Evolutionary conservation across 2,797 vertebrate species (phyloP).

Genomic region (Neoniphon sammara): DNA sequence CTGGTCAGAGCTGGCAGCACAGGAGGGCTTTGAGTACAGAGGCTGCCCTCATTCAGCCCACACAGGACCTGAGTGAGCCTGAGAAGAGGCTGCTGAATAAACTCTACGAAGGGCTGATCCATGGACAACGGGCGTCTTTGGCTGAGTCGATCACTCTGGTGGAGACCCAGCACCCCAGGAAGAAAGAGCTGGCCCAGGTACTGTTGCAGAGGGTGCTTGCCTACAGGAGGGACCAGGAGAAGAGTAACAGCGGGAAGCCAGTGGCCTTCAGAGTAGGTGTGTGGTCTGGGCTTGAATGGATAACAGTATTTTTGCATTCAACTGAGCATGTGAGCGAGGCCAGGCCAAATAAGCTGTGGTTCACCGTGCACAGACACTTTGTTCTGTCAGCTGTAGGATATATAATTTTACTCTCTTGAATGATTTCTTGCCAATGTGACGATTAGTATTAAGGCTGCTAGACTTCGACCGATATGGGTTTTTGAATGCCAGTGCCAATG

Average conservation of each 20-base stretch:
- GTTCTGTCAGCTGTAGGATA: not conserved
- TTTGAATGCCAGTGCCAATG: too few relatives aligned
- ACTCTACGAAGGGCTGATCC: conserved; percentile 88
- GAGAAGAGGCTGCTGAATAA: conserved; percentile 87
- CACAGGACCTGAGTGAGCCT: conserved; percentile 80
- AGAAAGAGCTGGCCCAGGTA: conserved; percentile 92
- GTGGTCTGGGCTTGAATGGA: conserved; percentile 74
- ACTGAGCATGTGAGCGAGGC: not conserved
- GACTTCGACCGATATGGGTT: too few relatives aligned
- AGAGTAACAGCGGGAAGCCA: conserved; percentile 86
- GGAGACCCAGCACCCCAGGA: conserved; percentile 92
- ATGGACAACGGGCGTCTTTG: conserved; percentile 90
- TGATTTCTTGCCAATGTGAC: not conserved
- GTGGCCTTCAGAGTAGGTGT: conserved; percentile 97
- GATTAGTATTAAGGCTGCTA: not conserved
- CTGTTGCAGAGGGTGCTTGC: conserved; percentile 93
- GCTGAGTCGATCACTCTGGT: conserved; percentile 95
- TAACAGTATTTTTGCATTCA: not conserved
- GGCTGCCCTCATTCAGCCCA: conserved; percentile 66
- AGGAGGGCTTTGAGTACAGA: conserved; percentile 75
- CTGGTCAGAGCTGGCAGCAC: conserved; percentile 20
- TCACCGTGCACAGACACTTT: not conserved
- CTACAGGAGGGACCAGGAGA: conserved; percentile 88
- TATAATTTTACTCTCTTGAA: not conserved
- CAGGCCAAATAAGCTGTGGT: not conserved